phyloP scores from a whole-genome alignment of 2,113 vertebrate genomes.

The Todiramphus saurophagus region DNA sequence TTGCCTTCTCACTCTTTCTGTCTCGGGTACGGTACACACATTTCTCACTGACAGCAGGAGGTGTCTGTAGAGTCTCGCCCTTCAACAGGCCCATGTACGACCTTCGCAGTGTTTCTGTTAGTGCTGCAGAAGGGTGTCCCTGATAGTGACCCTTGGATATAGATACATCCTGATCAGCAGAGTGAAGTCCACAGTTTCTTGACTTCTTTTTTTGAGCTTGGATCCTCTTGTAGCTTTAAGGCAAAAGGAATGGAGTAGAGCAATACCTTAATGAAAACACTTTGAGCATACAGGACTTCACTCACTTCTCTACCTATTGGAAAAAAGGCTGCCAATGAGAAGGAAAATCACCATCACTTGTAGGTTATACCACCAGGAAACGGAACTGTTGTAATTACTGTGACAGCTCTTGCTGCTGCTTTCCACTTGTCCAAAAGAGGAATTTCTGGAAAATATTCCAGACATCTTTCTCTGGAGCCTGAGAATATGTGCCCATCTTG shows the following conservation, averaged over 20 bases:
- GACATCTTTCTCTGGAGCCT: background rate
- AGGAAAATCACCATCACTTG: background rate
- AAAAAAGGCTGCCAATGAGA: background rate
- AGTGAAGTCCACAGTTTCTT: background rate
- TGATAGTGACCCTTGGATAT: background rate
- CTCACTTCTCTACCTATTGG: background rate
- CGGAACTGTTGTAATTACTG: background rate
- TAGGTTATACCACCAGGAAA: background rate
- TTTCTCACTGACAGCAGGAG: background rate
- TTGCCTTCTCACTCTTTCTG: background rate
- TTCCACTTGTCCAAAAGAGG: background rate
- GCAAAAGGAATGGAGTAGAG: background rate
- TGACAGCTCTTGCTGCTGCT: background rate
- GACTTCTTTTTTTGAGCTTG: background rate
- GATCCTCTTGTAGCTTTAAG: background rate
- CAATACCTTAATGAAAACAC: background rate
- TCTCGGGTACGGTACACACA: rapidly evolving
- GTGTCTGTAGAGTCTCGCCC: background rate
- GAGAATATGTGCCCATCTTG: background rate
- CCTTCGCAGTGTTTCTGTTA: background rate
- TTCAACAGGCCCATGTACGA: background rate
- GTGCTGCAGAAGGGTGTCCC: background rate
- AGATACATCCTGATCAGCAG: background rate
- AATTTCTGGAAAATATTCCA: background rate
- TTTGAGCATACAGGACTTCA: background rate